Evolutionary conservation across 1,140 invertebrate species (phyloP), one percentile per base, ranked within the genome.

Genomic region (Lasaia peninsularis): DNA sequence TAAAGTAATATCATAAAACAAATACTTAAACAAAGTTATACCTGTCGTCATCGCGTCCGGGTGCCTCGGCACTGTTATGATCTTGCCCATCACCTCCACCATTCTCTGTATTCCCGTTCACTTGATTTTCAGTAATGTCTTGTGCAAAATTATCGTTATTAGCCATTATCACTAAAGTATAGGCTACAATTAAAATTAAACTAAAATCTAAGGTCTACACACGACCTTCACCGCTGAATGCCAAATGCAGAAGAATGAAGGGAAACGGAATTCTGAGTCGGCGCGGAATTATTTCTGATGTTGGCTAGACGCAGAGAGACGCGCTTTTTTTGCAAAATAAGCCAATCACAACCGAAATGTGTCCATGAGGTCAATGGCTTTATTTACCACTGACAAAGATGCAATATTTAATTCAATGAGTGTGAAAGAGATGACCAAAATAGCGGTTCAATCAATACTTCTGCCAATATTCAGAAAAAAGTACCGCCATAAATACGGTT

Each of bases 21-120:
- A 67, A 56, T 32, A 75, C 71, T 62, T 24, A 28, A n/a, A 65
- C n/a, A 28, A 54, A 50, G 35, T 53, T 62, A 75, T 93, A 94
- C 93, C 93, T 93, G 91, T 94, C 93, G 89, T 94, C 93, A 89
- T 93, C 93, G 75, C 92, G 91, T 78, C 92, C 93, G 33, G 93
- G 92, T 55, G 91, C 91, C 80, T 92, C 91, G 16, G 91, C 91
- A 86, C 92, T 91, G 64, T 92, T 92, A 82, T 91, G 91, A 71
- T 93, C 91, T 67, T 91, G 88, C 57, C 87, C 88, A 73, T 92
- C 92, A 72, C 91, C 92, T 71, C 91, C 92, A 80, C 91, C 92
- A 64, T 91, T 90, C 66, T 90, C 90, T 59, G 86, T 87, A 74
- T 90, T 91, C 72, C 91, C 91, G 77, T 91, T 92, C 73, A 92